Evolutionary conservation across 2,797 vertebrate species (phyloP).

Genomic region (Craterocephalus amniculus): DNA sequence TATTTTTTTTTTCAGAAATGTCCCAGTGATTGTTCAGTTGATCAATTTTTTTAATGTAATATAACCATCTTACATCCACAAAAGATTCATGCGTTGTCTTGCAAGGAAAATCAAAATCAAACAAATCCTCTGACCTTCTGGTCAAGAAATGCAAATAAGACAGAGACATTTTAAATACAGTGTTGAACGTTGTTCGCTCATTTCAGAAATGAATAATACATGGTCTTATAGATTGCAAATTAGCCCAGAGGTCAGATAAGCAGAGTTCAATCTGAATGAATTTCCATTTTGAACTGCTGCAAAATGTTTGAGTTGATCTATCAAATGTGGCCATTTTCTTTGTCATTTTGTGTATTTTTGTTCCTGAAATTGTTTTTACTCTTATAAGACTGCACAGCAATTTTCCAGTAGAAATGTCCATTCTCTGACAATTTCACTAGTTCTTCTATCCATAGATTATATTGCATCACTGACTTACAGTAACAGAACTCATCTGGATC

Average conservation of each 20-base stretch:
- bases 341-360: slow-evolving; percentile 15
- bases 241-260: slow-evolving; percentile 71
- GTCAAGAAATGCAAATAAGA: slow-evolving; percentile 66
- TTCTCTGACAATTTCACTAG: slow-evolving; percentile 42
- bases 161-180: slow-evolving; percentile 56
- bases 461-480: slow-evolving; percentile 51
- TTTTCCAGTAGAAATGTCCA: slow-evolving; percentile 20
- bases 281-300: slow-evolving; percentile 54
- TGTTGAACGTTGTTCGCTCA: slow-evolving; percentile 54
- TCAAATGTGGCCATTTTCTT: slow-evolving; percentile 12
- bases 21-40: neutral
- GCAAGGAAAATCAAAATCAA: slow-evolving; percentile 27
- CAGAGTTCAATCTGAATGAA: slow-evolving; percentile 68
- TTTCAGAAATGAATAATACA: slow-evolving; percentile 73
- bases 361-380: slow-evolving; percentile 31
- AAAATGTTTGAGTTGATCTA: slow-evolving; percentile 29
- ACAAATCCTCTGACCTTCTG: slow-evolving; percentile 37
- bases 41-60: slow-evolving; percentile 9
- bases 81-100: slow-evolving; percentile 4
- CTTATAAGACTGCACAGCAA: slow-evolving; percentile 17
- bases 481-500: slow-evolving; percentile 51
- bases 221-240: slow-evolving; percentile 71
- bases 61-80: neutral
- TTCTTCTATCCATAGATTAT: slow-evolving; percentile 36
- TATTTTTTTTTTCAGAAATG: neutral